These are phyloP conservation scores for Linurgus olivaceus DNA, from an alignment of 2,797 vertebrate species.

Conservation along the genomic window DNA sequence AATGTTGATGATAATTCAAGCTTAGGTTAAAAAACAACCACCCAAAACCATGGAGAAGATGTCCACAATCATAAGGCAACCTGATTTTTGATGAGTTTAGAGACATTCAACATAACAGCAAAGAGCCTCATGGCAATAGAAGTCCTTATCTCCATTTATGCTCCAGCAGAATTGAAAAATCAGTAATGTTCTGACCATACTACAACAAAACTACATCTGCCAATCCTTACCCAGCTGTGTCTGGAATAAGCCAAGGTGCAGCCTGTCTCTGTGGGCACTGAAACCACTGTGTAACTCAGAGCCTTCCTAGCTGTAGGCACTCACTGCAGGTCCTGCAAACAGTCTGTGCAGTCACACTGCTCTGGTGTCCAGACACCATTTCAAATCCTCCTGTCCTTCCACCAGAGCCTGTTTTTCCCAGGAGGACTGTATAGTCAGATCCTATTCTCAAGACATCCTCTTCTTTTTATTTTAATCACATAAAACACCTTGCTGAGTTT, in stretches of 20 bases:
- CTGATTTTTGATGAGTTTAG: background rate
- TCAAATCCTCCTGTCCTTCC: background rate
- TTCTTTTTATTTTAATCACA: background rate
- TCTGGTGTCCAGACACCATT: rapidly evolving
- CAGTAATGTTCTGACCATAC: background rate
- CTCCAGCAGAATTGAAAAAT: background rate
- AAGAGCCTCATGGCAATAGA: background rate
- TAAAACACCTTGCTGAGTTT: background rate
- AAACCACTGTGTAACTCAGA: rapidly evolving
- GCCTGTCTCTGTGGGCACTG: background rate
- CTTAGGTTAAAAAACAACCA: background rate
- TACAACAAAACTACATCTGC: background rate
- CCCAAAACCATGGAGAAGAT: background rate
- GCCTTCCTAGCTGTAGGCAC: background rate
- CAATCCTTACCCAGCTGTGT: background rate
- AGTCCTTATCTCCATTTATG: background rate
- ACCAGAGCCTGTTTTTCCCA: background rate
- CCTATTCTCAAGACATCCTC: background rate
- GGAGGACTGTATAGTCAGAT: background rate
- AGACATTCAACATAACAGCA: background rate
- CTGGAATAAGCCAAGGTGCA: background rate
- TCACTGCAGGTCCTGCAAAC: background rate
- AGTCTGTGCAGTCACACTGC: background rate
- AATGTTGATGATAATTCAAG: background rate
- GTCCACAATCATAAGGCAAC: background rate